Conservation (phyloP, 1,140 invertebrate genomes). For the Phortica variegata region DNA sequence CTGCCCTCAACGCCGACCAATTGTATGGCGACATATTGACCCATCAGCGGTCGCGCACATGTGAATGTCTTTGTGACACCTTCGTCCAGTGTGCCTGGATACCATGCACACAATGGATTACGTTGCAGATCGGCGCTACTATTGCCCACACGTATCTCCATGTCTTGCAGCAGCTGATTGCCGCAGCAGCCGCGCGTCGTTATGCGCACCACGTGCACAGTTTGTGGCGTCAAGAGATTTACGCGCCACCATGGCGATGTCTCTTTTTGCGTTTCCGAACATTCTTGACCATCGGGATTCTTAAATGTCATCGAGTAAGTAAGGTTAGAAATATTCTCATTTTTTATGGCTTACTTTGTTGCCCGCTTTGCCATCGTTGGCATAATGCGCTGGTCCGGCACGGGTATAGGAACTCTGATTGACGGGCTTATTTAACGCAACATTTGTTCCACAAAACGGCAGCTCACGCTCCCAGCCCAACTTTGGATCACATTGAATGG, state of each 20-base stretch:
- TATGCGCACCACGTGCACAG: conserved; percentile 79
- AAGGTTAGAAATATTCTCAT: background rate
- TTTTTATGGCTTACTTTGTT: conserved; percentile 51
- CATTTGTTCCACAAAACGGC: conserved; percentile 87
- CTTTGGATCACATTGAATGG: conserved; percentile 66
- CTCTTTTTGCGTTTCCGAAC: conserved; percentile 85
- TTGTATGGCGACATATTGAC: conserved; percentile 85
- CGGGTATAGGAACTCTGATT: conserved; percentile 86
- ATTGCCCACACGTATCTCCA: conserved; percentile 89
- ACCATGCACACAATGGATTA: conserved; percentile 90
- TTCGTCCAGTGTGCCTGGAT: conserved; percentile 88
- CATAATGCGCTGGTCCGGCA: conserved; percentile 76
- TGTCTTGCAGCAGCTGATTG: conserved; percentile 85
- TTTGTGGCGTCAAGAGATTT: conserved; percentile 78
- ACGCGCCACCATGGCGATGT: conserved; percentile 90
- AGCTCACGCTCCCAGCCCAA: conserved; percentile 77
- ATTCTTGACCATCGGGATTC: conserved; percentile 84
- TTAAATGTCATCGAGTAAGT: background rate
- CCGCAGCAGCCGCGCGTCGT: conserved; percentile 85
- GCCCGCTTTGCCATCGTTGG: conserved; percentile 77
- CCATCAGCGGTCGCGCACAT: conserved; percentile 79
- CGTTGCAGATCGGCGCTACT: conserved; percentile 81
- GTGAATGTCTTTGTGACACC: conserved; percentile 86
- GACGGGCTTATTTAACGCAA: conserved; percentile 81
- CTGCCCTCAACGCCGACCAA: conserved; percentile 88